A percentile compares a stretch with the other conserved stretches of the same genome.
Conservation (phyloP, 2,113 vertebrate genomes). For the Triplophysa tibetana region DNA sequence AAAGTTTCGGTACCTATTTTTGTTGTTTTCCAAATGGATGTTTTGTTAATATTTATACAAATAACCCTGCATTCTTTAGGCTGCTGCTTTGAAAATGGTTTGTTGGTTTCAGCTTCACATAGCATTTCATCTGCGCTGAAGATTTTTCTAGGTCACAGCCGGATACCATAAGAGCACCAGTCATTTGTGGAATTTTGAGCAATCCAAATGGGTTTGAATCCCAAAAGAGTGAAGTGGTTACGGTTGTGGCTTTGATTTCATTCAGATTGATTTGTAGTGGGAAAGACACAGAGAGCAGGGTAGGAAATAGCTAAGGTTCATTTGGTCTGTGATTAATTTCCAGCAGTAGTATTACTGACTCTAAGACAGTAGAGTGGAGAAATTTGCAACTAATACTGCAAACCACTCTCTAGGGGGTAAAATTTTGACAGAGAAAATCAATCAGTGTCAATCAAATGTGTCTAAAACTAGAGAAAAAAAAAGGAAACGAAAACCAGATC, state of each 20-base stretch:
- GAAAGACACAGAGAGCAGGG: constrained; percentile 30
- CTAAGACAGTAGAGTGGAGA: constrained; percentile 26
- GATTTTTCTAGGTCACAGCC: not conserved
- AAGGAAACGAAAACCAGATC: constrained; percentile 14
- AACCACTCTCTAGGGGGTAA: not conserved
- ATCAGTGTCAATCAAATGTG: constrained; percentile 41
- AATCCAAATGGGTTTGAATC: constrained; percentile 14
- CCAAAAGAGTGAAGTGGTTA: constrained; percentile 11
- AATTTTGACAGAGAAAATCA: constrained; percentile 36
- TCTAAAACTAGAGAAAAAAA: constrained; percentile 43
- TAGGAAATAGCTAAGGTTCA: constrained; percentile 53
- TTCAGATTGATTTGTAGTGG: constrained; percentile 44
- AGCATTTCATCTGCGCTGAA: not conserved
- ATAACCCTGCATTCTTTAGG: not conserved
- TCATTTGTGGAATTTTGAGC: not conserved
- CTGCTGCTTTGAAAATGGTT: not conserved
- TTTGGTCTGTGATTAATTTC: constrained; percentile 54
- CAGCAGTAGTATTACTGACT: constrained; percentile 41
- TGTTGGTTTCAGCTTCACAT: not conserved
- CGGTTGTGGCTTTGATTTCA: not conserved
- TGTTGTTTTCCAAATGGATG: not conserved
- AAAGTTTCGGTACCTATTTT: not conserved
- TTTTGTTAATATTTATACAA: not conserved
- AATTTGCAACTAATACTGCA: constrained; percentile 37
- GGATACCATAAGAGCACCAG: not conserved